Conservation (phyloP, 1,140 invertebrate genomes). For the Bombus pascuorum region DNA sequence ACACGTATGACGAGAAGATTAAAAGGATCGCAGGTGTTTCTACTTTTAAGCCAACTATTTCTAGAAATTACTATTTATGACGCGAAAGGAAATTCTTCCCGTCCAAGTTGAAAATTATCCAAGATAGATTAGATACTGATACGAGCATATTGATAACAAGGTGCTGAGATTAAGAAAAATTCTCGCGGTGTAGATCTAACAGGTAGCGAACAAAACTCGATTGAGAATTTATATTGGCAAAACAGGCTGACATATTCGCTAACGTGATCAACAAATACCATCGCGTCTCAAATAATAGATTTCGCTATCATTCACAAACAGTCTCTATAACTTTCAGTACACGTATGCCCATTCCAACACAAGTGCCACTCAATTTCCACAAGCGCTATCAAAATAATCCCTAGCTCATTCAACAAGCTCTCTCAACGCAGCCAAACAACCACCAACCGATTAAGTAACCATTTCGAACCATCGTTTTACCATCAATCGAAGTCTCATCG, state of each 20-base stretch:
- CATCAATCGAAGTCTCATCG: background rate
- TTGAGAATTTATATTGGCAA: no score
- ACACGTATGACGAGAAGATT: background rate
- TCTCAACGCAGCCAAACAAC: background rate
- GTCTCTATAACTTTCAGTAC: no score
- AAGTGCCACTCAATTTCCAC: background rate
- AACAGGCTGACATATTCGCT: no score
- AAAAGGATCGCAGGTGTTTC: constrained; percentile 11
- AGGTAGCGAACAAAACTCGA: no score
- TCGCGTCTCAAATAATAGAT: no score
- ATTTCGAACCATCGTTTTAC: background rate
- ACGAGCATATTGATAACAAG: no score
- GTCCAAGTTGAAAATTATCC: background rate
- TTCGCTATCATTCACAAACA: no score
- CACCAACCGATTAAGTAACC: background rate
- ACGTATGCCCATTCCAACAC: background rate
- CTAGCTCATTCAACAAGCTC: background rate
- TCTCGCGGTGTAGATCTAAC: no score
- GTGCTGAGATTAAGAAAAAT: no score
- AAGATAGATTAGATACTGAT: no score
- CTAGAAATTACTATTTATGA: background rate
- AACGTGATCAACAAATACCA: no score
- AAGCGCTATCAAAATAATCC: background rate
- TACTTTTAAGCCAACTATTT: background rate
- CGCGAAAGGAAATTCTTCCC: background rate